These are phyloP conservation scores for Bungarus multicinctus DNA, from an alignment of 2,113 vertebrate genomes.

Conservation along the genomic window DNA sequence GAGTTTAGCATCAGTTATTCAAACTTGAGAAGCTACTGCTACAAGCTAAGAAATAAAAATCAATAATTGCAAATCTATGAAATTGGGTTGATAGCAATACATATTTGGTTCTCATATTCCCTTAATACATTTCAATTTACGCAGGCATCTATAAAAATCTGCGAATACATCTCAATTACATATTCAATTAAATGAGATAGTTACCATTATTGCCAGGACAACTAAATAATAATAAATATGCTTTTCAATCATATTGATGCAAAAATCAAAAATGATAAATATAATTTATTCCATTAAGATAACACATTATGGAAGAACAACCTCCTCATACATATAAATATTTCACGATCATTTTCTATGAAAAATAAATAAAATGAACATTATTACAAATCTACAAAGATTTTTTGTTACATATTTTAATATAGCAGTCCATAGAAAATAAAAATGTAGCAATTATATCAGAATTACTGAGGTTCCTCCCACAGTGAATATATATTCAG, in stretches of 20 bases:
- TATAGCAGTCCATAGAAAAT: background rate
- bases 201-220: conserved; percentile 44
- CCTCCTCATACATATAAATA: conserved; percentile 42
- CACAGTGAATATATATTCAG: background rate
- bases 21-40: conserved; percentile 65
- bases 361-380: background rate
- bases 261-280: conserved; percentile 4
- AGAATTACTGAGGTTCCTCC: background rate
- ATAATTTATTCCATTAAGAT: conserved; percentile 59
- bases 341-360: conserved; percentile 12
- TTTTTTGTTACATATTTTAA: background rate
- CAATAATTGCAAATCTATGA: conserved; percentile 62
- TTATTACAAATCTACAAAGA: background rate
- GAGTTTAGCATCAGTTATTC: conserved; percentile 66
- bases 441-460: background rate
- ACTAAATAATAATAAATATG: conserved; percentile 55
- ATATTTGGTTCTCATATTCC: conserved; percentile 48
- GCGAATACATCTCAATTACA: conserved; percentile 46
- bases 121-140: conserved; percentile 47
- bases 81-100: conserved; percentile 50
- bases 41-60: conserved; percentile 67
- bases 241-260: conserved; percentile 53
- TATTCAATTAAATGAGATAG: conserved; percentile 59
- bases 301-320: conserved; percentile 63
- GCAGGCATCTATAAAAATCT: conserved; percentile 50